phyloP scores from a whole-genome alignment of 1,140 invertebrate species.

The Euwallacea fornicatus region DNA sequence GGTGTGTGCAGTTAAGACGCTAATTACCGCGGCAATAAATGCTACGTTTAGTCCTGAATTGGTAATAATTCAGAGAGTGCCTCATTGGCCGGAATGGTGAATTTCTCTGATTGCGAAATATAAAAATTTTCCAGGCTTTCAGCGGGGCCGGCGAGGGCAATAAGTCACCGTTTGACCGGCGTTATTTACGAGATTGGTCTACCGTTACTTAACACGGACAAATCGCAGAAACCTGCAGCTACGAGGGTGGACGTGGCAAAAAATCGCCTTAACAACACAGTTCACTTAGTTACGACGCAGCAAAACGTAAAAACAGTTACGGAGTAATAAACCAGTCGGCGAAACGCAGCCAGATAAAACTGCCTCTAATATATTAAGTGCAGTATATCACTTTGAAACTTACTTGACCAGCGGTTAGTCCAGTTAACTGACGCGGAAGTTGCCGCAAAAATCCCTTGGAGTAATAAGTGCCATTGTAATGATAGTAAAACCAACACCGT shows the following conservation, averaged over 20 bases:
- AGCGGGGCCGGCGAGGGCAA: neutral
- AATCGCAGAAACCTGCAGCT: constrained; percentile 27
- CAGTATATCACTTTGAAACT: constrained; percentile 34
- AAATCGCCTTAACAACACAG: constrained; percentile 25
- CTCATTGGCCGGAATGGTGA: too few species aligned
- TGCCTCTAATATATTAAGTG: constrained; percentile 30
- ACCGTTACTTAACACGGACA: constrained; percentile 36
- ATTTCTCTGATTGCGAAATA: too few species aligned
- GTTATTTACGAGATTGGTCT: constrained; percentile 26
- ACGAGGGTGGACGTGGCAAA: constrained; percentile 31
- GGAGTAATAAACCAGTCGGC: constrained; percentile 32
- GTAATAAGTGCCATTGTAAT: constrained; percentile 23
- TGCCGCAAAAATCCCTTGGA: constrained; percentile 18
- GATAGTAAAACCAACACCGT: constrained; percentile 27
- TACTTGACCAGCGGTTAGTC: constrained; percentile 32
- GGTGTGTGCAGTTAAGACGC: constrained; percentile 8
- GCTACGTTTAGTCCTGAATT: too few species aligned
- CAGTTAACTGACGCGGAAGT: constrained; percentile 30
- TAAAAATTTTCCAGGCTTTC: too few species aligned
- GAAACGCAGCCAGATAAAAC: constrained; percentile 28
- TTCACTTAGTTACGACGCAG: constrained; percentile 30
- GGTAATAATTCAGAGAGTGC: too few species aligned
- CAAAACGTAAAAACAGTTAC: constrained; percentile 34
- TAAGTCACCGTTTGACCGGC: constrained; percentile 16
- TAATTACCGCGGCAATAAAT: neutral